phyloP scores from a whole-genome alignment of 2,888 invertebrate genomes.

The Agrypnus murinus region DNA sequence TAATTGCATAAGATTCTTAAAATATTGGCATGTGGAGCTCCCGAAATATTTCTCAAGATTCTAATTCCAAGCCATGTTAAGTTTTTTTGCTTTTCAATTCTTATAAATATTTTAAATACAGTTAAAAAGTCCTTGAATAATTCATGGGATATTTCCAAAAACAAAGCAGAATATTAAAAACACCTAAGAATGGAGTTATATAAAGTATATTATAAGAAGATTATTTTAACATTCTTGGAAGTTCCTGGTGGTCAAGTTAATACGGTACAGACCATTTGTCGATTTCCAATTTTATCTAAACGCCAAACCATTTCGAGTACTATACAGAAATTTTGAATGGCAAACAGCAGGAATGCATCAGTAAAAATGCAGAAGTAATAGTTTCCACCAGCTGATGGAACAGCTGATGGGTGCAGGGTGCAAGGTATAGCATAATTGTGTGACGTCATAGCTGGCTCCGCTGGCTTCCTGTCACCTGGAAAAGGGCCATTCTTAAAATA shows the following conservation, averaged over 20 bases:
- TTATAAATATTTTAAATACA: too few species aligned
- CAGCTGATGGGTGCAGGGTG: conserved; percentile 63
- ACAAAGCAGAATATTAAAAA: too few species aligned
- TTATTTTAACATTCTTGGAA: conserved; percentile 30
- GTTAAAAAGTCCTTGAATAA: too few species aligned
- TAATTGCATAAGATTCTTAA: too few species aligned
- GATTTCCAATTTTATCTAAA: conserved; percentile 6
- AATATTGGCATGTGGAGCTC: too few species aligned
- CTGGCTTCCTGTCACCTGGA: conserved; percentile 68
- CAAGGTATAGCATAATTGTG: conserved; percentile 53
- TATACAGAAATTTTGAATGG: conserved; percentile 33
- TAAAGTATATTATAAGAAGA: conserved; percentile 21
- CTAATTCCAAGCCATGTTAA: too few species aligned
- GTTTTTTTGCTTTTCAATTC: too few species aligned
- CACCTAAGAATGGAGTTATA: too few species aligned
- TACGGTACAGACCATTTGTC: conserved; percentile 12
- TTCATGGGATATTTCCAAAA: too few species aligned
- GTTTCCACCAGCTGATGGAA: conserved; percentile 64
- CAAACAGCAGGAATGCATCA: conserved; percentile 34
- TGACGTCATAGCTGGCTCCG: conserved; percentile 65
- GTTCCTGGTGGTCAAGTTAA: conserved; percentile 26
- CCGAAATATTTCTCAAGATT: too few species aligned
- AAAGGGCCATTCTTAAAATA: conserved; percentile 58
- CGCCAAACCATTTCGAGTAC: not conserved
- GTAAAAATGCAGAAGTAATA: conserved; percentile 45